Evolutionary conservation across 92 coral and sea anemone species (phyloP), one percentile per base, ranked within the genome.

Genomic region (Heteractis magnifica): DNA sequence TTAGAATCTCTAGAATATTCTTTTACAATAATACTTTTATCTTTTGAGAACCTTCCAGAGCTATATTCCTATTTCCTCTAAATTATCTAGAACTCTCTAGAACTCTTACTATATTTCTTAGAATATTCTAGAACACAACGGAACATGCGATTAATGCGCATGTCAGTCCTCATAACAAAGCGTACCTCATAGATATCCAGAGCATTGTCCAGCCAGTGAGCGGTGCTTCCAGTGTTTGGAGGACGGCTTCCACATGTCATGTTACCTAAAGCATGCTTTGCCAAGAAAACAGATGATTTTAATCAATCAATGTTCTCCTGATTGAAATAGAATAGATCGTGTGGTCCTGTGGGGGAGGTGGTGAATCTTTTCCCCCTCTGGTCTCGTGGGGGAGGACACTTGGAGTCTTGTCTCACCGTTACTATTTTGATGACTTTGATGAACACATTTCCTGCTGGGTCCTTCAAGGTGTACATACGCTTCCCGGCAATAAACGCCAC

Each of bases 141-240:
- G n/a, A n/a, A n/a, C n/a, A n/a, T n/a, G n/a, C n/a, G n/a, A n/a
- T n/a, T n/a, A n/a, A n/a, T n/a, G n/a, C n/a, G n/a, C n/a, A n/a
- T n/a, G n/a, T n/a, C n/a, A n/a, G n/a, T n/a, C n/a, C n/a, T n/a
- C n/a, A n/a, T n/a, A n/a, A n/a, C n/a, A n/a, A n/a, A n/a, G 23
- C 89, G 51, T 89, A 93, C 97, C 79, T 90, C 93, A 68, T 93
- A 93, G 58, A 82, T 70, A 71, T 91, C 97, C 18, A 84, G 77
- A 23, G 97, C 94, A 74, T 89, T 84, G 87, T 93, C 93, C 86
- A 93, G 78, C 97, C 97, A 93, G 80, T 93, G 97, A 4, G 81
- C 72, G 48, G 86, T 48, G 44, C 44, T 34, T 34, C 44, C 44
- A 34, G 44, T 34, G 50, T 85, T 81, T 19, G 91, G 86, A 20